Evolutionary conservation across 2,113 vertebrate species (phyloP).

Genomic region (Corythaeola cristata): DNA sequence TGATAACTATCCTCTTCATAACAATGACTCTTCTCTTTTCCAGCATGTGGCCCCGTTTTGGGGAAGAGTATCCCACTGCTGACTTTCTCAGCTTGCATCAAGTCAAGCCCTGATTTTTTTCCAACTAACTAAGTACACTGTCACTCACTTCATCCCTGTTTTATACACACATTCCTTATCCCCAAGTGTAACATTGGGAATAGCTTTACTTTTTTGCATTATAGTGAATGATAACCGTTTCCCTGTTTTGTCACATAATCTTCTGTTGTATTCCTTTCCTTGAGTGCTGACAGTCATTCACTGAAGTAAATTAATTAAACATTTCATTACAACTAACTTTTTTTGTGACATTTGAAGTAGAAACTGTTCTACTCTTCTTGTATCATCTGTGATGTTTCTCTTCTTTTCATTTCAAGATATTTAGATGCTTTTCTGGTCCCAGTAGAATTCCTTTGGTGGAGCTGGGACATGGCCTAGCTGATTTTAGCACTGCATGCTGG

Average conservation of each 20-base stretch:
- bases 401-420: background rate
- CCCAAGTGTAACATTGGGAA: background rate
- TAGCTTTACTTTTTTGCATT: background rate
- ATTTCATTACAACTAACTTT: background rate
- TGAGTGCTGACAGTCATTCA: background rate
- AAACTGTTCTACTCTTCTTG: background rate
- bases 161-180: background rate
- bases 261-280: background rate
- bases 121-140: fast-evolving
- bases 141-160: background rate
- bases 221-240: background rate
- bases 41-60: background rate
- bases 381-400: background rate
- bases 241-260: background rate
- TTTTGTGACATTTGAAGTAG: background rate
- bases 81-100: background rate
- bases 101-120: background rate
- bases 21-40: background rate
- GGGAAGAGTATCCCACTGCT: background rate
- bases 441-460: background rate
- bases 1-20: background rate
- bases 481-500: background rate
- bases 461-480: background rate
- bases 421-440: background rate
- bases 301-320: background rate